phyloP scores from a whole-genome alignment of 2,113 vertebrate species.

The Sphaerodactylus townsendi region DNA sequence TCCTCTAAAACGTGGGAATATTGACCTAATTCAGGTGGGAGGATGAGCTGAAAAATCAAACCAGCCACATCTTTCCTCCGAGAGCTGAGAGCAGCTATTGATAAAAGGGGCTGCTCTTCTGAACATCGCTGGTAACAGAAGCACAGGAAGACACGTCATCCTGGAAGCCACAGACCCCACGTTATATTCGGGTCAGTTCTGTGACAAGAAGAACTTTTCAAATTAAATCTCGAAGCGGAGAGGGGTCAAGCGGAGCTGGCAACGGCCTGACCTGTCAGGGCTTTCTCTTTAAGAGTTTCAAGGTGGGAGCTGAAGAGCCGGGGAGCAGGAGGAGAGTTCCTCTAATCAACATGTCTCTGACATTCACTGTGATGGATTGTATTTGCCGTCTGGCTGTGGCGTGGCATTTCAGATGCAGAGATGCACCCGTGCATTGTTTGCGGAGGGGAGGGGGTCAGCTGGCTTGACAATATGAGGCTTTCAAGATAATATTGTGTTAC shows the following conservation, averaged over 20 bases:
- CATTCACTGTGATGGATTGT: background rate
- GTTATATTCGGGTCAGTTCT: conserved; percentile 25
- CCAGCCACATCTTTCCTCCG: background rate
- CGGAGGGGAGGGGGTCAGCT: background rate
- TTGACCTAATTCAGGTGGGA: background rate
- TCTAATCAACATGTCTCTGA: background rate
- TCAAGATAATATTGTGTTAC: conserved; percentile 4
- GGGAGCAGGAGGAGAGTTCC: background rate
- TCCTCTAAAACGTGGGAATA: background rate
- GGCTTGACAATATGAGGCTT: conserved; percentile 8
- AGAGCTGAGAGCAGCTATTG: background rate
- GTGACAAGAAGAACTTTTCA: conserved; percentile 1
- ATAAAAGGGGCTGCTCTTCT: background rate
- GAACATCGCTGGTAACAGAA: background rate
- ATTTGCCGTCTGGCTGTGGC: conserved; percentile 1
- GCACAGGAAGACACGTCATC: background rate
- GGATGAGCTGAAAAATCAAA: no score
- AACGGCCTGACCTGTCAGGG: background rate
- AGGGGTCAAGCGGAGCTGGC: background rate
- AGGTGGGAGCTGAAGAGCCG: background rate
- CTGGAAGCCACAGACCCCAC: background rate
- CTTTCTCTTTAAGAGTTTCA: background rate
- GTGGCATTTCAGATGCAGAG: conserved; percentile 21
- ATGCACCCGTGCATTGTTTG: background rate
- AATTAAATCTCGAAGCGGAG: conserved; percentile 29